Evolutionary conservation across 2,888 invertebrate species (phyloP), one percentile per base, ranked within the genome.

Genomic region (Chrysolina oricalcia): DNA sequence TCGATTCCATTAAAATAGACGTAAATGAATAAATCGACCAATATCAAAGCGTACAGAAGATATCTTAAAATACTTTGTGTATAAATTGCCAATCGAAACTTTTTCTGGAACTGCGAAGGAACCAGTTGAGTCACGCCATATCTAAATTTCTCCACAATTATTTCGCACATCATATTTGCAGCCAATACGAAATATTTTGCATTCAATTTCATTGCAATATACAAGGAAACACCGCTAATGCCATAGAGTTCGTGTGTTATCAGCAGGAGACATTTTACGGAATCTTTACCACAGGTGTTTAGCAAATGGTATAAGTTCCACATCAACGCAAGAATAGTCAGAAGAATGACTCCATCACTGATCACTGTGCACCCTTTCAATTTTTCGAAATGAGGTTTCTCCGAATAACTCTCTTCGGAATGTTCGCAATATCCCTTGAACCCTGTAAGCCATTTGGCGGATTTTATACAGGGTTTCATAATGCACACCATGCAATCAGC

Each of bases 361-460:
- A 13, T 0, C 11, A 53, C 11, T 21, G 21, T 53, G 13, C 53
- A 21, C 13, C 53, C 21, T 53, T 13, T 5, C 13, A 13, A 5
- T 53, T 53, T 21, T 6, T 23, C 53, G 11, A 53, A 23, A 53
- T 53, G 21, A 0, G 53, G 53, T 11, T 13, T 21, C 21, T 13
- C 21, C 11, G 21, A 53, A 21, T 11, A 23, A 11, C 11, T 43
- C 6, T 43, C 13, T 1, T 21, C 11, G 21, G 53, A 53, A 13
- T 53, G 53, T 53, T 53, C 21, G 11, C 53, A 53, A 21, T 53
- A 53, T 23, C 53, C 53, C 23, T 19, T 53, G 53, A 21, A 53
- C 19, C 19, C 9, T 53, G 11, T 1, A 21, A 19, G 9, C 53
- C 53, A 53, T 53, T 53, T 17, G 3, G 21, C 10, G 53, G 13